Base-by-base conservation (phyloP, 1,140 invertebrate genomes). In the Aphaenogaster ashmeadi region DNA sequence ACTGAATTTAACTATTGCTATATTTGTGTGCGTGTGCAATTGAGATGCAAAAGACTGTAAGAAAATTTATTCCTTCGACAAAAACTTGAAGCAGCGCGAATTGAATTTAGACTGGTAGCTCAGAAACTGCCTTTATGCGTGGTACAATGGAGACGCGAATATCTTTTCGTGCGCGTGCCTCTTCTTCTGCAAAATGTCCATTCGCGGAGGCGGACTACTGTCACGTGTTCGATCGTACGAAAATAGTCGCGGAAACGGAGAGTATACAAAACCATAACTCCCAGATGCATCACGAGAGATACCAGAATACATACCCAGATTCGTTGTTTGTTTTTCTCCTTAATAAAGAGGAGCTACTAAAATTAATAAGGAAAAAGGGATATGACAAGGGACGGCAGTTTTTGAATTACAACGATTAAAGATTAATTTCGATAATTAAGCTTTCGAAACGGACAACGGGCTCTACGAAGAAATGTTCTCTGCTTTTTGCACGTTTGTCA, bases 221-320 rank as follows among this genome's bases (percentile, higher is more conserved):
- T 81, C 79, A 72, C 41, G 18, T 75, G 69, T 47, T 74, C 13
- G 69, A 13, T 75, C 41, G 41, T n/a, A 27, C 41, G 33, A 84
- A 84, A 84, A 60, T 84, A 84, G n/a, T 60, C 27, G 54, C 41
- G 33, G 56, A 75, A 62, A 38, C 54, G 41, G 52, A 47, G 21
- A 60, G 47, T 27, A 44, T 18, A 15, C 18, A 18, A 60, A 72
- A 58, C 8, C 13, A n/a, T 36, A 41, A 72, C 15, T 18, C 18
- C n/a, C 52, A 50, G 62, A 8, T 27, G 21, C 52, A 44, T 69
- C 7, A 8, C 0, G 11, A 27, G 27, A 27, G 27, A 36, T 7
- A 44, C 13, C 50, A n/a, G 41, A 21, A 81, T 41, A 15, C 21
- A 21, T 67, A 21, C 27, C 11, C 27, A 21, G 33, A 62, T 27